Conservation (phyloP, 2,113 vertebrate genomes). For the Mesocricetus auratus region DNA sequence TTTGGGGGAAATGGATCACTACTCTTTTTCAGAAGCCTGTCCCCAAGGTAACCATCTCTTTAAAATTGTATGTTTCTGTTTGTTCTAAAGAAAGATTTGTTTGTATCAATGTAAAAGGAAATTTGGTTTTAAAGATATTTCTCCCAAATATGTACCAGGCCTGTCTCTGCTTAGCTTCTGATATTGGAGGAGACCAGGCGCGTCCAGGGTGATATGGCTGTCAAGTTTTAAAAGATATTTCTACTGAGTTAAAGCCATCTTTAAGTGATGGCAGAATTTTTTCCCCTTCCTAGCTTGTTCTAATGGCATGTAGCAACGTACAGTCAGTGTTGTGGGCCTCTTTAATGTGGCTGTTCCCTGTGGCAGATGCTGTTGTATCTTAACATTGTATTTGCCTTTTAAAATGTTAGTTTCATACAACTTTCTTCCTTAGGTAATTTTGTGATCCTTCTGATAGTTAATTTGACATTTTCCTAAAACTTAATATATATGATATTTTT, state of each 20-base stretch:
- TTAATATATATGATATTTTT: conserved; percentile 46
- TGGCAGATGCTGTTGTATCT: conserved; percentile 51
- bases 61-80: conserved; percentile 77
- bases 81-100: conserved; percentile 74
- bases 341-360: neutral
- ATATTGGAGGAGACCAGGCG: neutral
- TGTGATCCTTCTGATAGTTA: conserved; percentile 33
- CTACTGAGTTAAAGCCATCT: conserved; percentile 53
- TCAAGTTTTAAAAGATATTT: conserved; percentile 62
- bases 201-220: neutral
- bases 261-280: neutral
- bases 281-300: conserved; percentile 34
- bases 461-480: conserved; percentile 46
- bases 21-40: conserved; percentile 81
- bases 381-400: conserved; percentile 65
- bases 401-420: conserved; percentile 47
- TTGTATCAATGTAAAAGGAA: conserved; percentile 73
- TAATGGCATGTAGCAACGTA: neutral
- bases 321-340: neutral
- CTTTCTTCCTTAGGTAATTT: conserved; percentile 64
- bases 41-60: conserved; percentile 80
- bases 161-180: neutral
- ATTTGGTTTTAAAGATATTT: conserved; percentile 14
- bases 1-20: conserved; percentile 81
- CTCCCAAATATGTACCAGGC: neutral